Conservation (phyloP, 1,140 invertebrate species). For the Galleria mellonella region DNA sequence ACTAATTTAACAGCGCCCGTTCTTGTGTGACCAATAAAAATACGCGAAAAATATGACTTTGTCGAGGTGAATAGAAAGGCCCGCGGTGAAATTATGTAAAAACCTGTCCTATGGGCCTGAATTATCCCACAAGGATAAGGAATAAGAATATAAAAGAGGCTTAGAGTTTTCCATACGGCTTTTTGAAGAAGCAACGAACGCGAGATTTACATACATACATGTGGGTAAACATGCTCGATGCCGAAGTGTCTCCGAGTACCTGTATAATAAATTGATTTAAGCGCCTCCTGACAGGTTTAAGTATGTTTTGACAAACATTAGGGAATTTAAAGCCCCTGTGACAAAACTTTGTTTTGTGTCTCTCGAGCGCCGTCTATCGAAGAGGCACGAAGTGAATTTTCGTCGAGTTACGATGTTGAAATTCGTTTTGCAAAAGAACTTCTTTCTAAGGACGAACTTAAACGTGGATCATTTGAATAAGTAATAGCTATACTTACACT, state of each 20-base stretch:
- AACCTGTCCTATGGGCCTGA: slow-evolving; percentile 63
- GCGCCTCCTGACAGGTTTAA: slow-evolving; percentile 66
- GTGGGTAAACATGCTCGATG: slow-evolving; percentile 50
- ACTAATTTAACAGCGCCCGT: slow-evolving; percentile 35
- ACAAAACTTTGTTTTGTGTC: slow-evolving; percentile 54
- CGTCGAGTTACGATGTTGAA: slow-evolving; percentile 17
- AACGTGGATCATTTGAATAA: slow-evolving; percentile 19
- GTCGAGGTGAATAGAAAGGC: slow-evolving; percentile 45
- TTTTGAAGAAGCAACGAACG: slow-evolving; percentile 55
- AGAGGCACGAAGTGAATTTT: slow-evolving; percentile 35
- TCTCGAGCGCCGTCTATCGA: slow-evolving; percentile 25
- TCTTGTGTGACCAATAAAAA: slow-evolving; percentile 40
- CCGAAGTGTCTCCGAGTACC: slow-evolving; percentile 48
- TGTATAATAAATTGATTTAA: slow-evolving; percentile 71
- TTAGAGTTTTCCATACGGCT: slow-evolving; percentile 63
- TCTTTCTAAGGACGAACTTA: slow-evolving; percentile 11
- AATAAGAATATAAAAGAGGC: slow-evolving; percentile 68
- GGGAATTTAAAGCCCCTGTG: slow-evolving; percentile 58
- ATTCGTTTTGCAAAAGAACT: slow-evolving; percentile 14
- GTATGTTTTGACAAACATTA: slow-evolving; percentile 69
- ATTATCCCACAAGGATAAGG: slow-evolving; percentile 67
- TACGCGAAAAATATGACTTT: slow-evolving; percentile 31
- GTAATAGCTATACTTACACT: slow-evolving; percentile 11
- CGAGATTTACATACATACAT: slow-evolving; percentile 58
- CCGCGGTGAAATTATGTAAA: slow-evolving; percentile 65